A percentile compares a stretch with the other conserved stretches of the same genome.
Conservation (phyloP, 2,888 invertebrate species). For the Hypselothyrea guttata region DNA sequence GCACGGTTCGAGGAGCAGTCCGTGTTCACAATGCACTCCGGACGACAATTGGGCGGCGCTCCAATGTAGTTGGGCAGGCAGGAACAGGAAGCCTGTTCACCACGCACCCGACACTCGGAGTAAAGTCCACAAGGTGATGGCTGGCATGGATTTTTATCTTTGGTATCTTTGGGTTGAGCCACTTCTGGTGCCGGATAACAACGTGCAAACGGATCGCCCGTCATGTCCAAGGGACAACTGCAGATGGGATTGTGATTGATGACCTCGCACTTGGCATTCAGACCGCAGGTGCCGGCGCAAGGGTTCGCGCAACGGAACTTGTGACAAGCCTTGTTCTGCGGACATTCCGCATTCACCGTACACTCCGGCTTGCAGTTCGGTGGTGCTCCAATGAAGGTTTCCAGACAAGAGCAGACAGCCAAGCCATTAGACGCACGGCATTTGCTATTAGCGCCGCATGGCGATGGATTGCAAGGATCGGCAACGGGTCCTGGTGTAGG, state of each 20-base stretch:
- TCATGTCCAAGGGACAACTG: conserved; percentile 88
- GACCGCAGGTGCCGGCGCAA: conserved; percentile 91
- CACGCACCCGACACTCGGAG: conserved; percentile 86
- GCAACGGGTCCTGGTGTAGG: conserved; percentile 60
- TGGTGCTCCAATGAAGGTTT: conserved; percentile 88
- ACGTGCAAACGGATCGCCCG: conserved; percentile 91
- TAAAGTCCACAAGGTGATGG: conserved; percentile 89
- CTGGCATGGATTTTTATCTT: conserved; percentile 85
- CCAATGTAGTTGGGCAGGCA: conserved; percentile 87
- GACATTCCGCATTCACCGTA: conserved; percentile 91
- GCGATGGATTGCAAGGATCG: conserved; percentile 88
- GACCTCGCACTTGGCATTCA: conserved; percentile 89
- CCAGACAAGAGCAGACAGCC: conserved; percentile 90
- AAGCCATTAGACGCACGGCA: conserved; percentile 88
- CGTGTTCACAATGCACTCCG: conserved; percentile 85
- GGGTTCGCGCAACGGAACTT: conserved; percentile 92
- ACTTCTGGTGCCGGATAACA: conserved; percentile 84
- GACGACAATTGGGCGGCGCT: conserved; percentile 87
- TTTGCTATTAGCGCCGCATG: conserved; percentile 91
- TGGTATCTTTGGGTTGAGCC: conserved; percentile 65
- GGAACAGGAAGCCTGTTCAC: conserved; percentile 86
- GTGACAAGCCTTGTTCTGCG: conserved; percentile 90
- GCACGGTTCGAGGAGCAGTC: conserved; percentile 87
- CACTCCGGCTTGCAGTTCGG: conserved; percentile 93
- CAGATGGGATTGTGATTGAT: conserved; percentile 92